Percentiles rank a stretch among this genome's conserved stretches.
Conservation (phyloP, 2,797 vertebrate species). For the Ara ararauna region DNA sequence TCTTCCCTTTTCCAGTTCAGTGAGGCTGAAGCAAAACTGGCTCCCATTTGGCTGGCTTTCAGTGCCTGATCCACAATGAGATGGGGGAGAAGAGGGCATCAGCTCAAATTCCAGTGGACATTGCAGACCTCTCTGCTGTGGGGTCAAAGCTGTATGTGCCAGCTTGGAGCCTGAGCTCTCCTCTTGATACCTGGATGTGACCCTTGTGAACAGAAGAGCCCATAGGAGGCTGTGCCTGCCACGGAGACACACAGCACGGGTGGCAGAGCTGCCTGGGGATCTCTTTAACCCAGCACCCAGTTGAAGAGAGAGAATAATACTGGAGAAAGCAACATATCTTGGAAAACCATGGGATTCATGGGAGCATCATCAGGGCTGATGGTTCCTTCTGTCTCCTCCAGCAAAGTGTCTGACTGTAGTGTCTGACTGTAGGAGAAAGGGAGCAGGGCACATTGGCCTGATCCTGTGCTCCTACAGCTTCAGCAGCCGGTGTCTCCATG, state of each 20-base stretch:
- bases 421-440: background rate
- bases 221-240: background rate
- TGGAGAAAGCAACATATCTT: rapidly evolving
- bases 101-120: background rate
- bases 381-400: background rate
- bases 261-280: background rate
- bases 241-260: rapidly evolving
- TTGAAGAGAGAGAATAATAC: background rate
- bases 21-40: background rate
- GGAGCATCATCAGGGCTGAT: background rate
- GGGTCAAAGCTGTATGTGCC: background rate
- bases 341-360: background rate
- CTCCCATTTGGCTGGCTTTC: background rate
- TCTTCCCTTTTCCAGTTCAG: background rate
- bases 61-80: background rate
- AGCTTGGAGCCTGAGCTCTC: background rate
- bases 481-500: background rate
- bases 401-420: background rate
- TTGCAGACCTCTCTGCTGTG: background rate
- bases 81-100: background rate
- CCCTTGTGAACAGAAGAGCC: rapidly evolving
- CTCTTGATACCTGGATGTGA: background rate
- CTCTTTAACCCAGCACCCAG: background rate
- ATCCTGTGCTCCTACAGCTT: background rate
- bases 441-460: background rate